Percentiles rank a stretch among this genome's conserved stretches.
Evolutionary conservation across 1,140 invertebrate genomes (phyloP).

Genomic region (Neomicropteryx cornuta): DNA sequence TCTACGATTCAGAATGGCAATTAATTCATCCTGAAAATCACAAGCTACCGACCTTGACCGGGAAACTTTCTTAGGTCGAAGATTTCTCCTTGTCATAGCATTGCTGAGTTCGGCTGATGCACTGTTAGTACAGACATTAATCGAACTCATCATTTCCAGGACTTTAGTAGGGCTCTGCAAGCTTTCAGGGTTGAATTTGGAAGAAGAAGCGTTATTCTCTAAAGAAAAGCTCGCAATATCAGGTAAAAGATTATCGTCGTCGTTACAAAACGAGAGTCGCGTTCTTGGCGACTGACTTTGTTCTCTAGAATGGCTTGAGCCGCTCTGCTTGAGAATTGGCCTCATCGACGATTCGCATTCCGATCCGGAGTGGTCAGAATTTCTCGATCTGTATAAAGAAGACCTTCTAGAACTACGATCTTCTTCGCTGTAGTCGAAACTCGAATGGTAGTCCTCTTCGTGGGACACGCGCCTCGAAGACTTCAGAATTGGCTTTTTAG

Average conservation of each 20-base stretch:
- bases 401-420: conserved; percentile 36
- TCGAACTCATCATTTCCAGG: too few relatives aligned
- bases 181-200: conserved; percentile 9
- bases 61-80: conserved; percentile 29
- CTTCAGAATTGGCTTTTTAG: conserved; percentile 71
- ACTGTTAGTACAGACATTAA: too few relatives aligned
- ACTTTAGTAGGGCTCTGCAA: conserved; percentile 12
- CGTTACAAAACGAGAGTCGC: conserved; percentile 43
- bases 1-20: conserved; percentile 33
- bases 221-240: neutral
- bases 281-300: conserved; percentile 42
- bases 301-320: conserved; percentile 39
- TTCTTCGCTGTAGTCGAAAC: conserved; percentile 40
- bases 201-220: too few relatives aligned
- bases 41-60: conserved; percentile 35
- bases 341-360: conserved; percentile 38
- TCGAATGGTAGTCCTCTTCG: conserved; percentile 37
- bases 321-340: conserved; percentile 45
- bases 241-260: conserved; percentile 26
- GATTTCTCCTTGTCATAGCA: conserved; percentile 33
- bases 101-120: too few relatives aligned
- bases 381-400: conserved; percentile 32
- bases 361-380: conserved; percentile 35
- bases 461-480: conserved; percentile 51
- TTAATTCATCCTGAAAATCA: conserved; percentile 36